Conservation (phyloP, 1,140 invertebrate genomes). For the Orius insidiosus region DNA sequence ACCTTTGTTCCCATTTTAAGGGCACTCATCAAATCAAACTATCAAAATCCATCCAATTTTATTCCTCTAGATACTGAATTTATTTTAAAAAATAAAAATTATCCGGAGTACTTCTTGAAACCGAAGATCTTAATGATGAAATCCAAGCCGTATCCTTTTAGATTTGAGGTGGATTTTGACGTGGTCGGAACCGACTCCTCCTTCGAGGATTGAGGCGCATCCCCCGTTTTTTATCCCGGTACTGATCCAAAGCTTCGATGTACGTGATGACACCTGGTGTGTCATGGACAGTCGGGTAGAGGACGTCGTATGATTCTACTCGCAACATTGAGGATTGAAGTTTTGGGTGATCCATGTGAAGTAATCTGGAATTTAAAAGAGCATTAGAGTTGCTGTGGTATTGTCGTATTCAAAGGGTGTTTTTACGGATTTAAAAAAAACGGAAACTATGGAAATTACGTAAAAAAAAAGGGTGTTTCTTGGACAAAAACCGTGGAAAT, state of each 20-base stretch:
- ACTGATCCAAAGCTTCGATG: slow-evolving; percentile 6
- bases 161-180: slow-evolving; percentile 5
- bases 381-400: too few species aligned
- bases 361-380: not conserved
- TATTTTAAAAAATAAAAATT: too few species aligned
- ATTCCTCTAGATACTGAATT: too few species aligned
- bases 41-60: too few species aligned
- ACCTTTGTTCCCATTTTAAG: too few species aligned
- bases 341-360: slow-evolving; percentile 3
- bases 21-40: too few species aligned
- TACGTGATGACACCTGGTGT: slow-evolving; percentile 3
- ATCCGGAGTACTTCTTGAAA: too few species aligned
- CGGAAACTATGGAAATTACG: too few species aligned
- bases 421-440: too few species aligned
- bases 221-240: not conserved
- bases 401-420: too few species aligned
- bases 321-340: not conserved
- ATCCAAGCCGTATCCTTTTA: not conserved
- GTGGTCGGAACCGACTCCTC: slow-evolving; percentile 1
- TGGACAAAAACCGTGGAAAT: too few species aligned
- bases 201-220: not conserved
- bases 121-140: slow-evolving; percentile 8
- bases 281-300: not conserved
- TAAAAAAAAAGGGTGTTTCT: too few species aligned
- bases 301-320: not conserved